Evolutionary conservation across 2,113 vertebrate genomes (phyloP).

Genomic region (Cebidichthys violaceus): DNA sequence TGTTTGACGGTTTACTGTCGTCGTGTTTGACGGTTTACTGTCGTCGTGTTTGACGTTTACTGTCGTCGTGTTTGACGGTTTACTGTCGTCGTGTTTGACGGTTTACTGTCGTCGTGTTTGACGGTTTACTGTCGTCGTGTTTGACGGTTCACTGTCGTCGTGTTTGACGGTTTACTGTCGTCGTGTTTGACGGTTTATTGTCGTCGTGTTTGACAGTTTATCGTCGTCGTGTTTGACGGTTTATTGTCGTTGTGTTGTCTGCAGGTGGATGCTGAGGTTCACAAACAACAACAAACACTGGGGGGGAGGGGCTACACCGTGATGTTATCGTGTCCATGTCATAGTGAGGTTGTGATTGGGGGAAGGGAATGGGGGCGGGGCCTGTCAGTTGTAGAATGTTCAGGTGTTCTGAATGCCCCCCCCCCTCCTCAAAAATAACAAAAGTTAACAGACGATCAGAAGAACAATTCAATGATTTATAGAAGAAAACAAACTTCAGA

Average conservation of each 20-base stretch:
- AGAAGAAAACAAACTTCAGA: constrained; percentile 52
- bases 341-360: constrained; percentile 27
- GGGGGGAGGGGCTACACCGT: neutral
- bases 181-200: no score
- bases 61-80: no score
- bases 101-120: no score
- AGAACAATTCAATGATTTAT: constrained; percentile 41
- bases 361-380: constrained; percentile 17
- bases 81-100: no score
- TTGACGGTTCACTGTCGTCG: no score
- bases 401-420: neutral
- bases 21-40: no score
- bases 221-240: no score
- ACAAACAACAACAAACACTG: constrained; percentile 47
- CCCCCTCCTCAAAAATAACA: constrained; percentile 20
- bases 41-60: no score
- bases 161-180: no score
- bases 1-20: no score
- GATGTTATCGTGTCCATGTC: constrained; percentile 40
- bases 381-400: constrained; percentile 23
- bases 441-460: constrained; percentile 16
- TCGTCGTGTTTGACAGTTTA: no score
- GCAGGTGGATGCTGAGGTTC: constrained; percentile 69
- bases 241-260: constrained; percentile 72
- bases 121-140: no score